phyloP scores from a whole-genome alignment of 2,888 invertebrate species.

The Yponomeuta plumbellus region DNA sequence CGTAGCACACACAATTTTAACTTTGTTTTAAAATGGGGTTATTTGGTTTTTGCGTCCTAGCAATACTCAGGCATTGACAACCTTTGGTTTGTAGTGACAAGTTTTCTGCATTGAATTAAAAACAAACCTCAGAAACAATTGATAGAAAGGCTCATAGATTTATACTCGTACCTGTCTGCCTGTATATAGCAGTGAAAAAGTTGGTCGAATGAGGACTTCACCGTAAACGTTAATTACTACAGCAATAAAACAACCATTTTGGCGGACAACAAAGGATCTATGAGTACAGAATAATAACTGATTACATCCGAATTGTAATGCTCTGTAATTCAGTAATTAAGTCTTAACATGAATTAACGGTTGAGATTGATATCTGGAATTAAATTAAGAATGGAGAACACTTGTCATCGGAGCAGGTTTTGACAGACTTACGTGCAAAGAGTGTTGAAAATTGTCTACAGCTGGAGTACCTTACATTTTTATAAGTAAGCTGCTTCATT shows the following conservation, averaged over 20 bases:
- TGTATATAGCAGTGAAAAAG: background rate
- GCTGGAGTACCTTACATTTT: too few species aligned
- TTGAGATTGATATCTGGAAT: conserved; percentile 15
- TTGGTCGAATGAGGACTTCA: background rate
- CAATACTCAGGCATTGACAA: too few species aligned
- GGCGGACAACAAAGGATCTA: background rate
- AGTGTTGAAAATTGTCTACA: background rate
- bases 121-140: too few species aligned
- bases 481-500: too few species aligned
- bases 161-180: too few species aligned
- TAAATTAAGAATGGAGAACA: conserved; percentile 13
- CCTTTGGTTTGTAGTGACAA: too few species aligned
- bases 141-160: too few species aligned
- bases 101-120: too few species aligned
- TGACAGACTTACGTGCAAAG: background rate
- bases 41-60: too few species aligned
- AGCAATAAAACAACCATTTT: background rate
- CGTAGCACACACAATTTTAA: too few species aligned
- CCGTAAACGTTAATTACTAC: background rate
- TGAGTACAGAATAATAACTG: background rate
- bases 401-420: conserved; percentile 11
- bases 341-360: conserved; percentile 20
- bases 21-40: too few species aligned
- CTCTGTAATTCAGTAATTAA: conserved; percentile 25
- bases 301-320: background rate